Evolutionary conservation across 2,888 invertebrate species (phyloP).

Genomic region (Candidula unifasciata): DNA sequence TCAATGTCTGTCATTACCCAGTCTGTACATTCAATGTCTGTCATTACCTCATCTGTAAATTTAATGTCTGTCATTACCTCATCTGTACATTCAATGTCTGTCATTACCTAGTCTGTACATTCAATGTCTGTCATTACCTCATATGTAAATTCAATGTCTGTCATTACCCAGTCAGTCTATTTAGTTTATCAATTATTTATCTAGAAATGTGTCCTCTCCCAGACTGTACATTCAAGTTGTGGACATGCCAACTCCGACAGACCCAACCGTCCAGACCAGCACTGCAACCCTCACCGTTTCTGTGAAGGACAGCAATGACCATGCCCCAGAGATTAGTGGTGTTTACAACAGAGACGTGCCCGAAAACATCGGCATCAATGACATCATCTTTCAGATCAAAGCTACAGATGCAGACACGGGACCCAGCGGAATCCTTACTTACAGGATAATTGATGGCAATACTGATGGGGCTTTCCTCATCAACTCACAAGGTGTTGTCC

Average conservation of each 20-base stretch:
- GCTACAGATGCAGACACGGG: constrained; percentile 66
- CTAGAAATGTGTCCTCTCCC: not conserved
- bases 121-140: no score
- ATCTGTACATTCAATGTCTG: no score
- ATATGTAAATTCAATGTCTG: no score
- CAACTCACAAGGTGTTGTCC: constrained; percentile 61
- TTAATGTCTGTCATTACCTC: no score
- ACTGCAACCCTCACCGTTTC: constrained; percentile 68
- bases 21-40: no score
- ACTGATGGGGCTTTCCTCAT: constrained; percentile 63
- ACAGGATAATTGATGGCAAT: constrained; percentile 65
- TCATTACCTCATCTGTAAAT: no score
- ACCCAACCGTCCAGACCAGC: constrained; percentile 57
- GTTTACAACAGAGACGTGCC: constrained; percentile 59
- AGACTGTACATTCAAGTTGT: constrained; percentile 60
- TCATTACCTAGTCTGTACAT: no score
- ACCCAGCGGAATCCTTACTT: constrained; percentile 60
- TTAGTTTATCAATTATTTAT: no score
- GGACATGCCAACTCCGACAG: constrained; percentile 59
- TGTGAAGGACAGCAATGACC: constrained; percentile 68
- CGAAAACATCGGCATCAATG: constrained; percentile 62
- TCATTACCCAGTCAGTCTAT: no score
- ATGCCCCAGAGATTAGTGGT: constrained; percentile 62
- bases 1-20: no score
- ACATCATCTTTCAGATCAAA: constrained; percentile 59